Evolutionary conservation across 2,888 invertebrate genomes (phyloP), one percentile per base, ranked within the genome.

Genomic region (Aleiodes testaceus): DNA sequence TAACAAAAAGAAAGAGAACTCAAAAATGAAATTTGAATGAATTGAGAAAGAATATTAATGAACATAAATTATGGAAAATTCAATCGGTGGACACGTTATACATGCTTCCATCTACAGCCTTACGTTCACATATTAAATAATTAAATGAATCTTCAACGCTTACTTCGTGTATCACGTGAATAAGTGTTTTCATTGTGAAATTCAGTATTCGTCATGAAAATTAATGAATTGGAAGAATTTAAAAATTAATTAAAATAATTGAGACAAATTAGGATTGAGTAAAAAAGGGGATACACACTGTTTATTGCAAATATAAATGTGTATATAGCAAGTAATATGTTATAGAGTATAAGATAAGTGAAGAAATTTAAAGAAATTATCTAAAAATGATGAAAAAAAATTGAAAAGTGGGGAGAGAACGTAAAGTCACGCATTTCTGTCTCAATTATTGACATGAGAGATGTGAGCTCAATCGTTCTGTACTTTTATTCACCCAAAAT

Each of bases 231-330:
- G 16, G 16, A 16, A 5, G 22, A 55, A 55, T 16, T 14, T 16
- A 9, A 59, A 49, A 49, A 14, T 16, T 49, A 64, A 61, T 26
- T 49, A 66, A 44, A 55, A 26, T 16, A 30, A 64, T n/a, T 20
- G 52, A 30, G 45, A 67, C 50, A 30, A 61, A 65, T 70, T 52
- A 59, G 68, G 36, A 49, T 72, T 74, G 69, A 66, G 66, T 73
- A 45, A 44, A 70, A 50, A n/a, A 22, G 5, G 36, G 6, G 42
- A 36, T 36, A 70, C 78, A 81, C 79, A 81, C 78, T 79, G 81
- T 85, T 86, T 84, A 85, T 82, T 84, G 85, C 85, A 86, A 11
- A 85, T 86, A 86, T 86, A 86, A 87, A 85, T 87, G 86, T 86
- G 85, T 87, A 87, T 85, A 87, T 87, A 87, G 82, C 76, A 74